Evolutionary conservation across 2,888 invertebrate species (phyloP).

Genomic region (Xanthorhoe designata): DNA sequence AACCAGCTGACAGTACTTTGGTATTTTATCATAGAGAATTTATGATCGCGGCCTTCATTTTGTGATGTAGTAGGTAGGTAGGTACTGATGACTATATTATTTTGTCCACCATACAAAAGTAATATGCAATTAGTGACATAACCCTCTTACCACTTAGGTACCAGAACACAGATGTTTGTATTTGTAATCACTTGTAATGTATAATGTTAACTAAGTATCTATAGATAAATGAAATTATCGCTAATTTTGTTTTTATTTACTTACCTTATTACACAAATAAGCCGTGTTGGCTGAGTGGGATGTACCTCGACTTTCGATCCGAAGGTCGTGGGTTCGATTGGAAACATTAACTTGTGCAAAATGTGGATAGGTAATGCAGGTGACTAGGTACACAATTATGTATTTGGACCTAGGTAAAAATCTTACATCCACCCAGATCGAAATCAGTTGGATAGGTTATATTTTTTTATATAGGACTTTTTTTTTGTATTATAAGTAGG

Average conservation of each 20-base stretch:
- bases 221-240: slow-evolving; percentile 37
- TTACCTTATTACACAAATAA: background rate
- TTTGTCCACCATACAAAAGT: background rate
- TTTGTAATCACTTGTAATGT: slow-evolving; percentile 62
- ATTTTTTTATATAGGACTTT: no score
- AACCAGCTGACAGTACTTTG: background rate
- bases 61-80: background rate
- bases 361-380: no score
- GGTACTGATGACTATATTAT: background rate
- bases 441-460: no score
- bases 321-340: no score
- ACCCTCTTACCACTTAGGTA: slow-evolving; percentile 13
- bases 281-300: no score
- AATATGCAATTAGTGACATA: background rate
- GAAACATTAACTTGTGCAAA: no score
- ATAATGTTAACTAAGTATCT: slow-evolving; percentile 51
- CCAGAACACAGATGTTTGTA: slow-evolving; percentile 46
- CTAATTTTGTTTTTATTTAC: slow-evolving; percentile 6
- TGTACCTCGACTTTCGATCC: no score
- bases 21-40: background rate
- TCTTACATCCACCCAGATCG: no score
- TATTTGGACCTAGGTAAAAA: no score
- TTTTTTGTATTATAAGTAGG: no score
- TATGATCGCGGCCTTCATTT: background rate
- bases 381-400: no score